Evolutionary conservation across 30 jellyfish, hydroid and myxozoan species (phyloP).

Genomic region (Nemopilema nomurai): DNA sequence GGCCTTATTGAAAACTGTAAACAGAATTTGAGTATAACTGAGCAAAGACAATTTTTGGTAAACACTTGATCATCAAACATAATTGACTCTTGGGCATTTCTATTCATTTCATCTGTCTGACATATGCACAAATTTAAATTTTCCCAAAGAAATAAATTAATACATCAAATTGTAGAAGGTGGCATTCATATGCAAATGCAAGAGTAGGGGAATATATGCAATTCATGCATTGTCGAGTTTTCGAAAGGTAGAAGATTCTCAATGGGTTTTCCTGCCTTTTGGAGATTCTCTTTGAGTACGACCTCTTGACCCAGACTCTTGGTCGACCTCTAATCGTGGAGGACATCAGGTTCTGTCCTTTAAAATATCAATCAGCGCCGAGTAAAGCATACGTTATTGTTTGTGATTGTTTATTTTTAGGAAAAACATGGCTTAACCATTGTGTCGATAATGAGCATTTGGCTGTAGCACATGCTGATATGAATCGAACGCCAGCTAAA

Average conservation of each 20-base stretch:
- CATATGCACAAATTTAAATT: neutral
- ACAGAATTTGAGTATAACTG: neutral
- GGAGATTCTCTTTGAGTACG: neutral
- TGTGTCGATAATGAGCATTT: no score
- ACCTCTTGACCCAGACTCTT: neutral
- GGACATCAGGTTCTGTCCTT: no score
- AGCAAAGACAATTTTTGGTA: neutral
- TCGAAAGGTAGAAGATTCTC: neutral
- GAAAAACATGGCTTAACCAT: no score
- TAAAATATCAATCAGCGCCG: no score
- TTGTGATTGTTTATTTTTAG: no score
- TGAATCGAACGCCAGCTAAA: no score
- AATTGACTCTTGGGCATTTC: conserved; percentile 2
- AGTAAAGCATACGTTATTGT: no score
- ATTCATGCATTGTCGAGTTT: neutral
- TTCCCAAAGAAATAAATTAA: neutral
- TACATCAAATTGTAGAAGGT: neutral
- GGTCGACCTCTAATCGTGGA: no score
- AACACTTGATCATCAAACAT: conserved; percentile 11
- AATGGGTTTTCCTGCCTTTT: neutral
- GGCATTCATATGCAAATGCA: neutral
- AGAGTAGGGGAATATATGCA: neutral
- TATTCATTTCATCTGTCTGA: conserved; percentile 4
- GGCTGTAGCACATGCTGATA: no score
- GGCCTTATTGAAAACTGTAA: neutral